phyloP scores from a whole-genome alignment of 2,797 vertebrate species.

The Pristis pectinata region DNA sequence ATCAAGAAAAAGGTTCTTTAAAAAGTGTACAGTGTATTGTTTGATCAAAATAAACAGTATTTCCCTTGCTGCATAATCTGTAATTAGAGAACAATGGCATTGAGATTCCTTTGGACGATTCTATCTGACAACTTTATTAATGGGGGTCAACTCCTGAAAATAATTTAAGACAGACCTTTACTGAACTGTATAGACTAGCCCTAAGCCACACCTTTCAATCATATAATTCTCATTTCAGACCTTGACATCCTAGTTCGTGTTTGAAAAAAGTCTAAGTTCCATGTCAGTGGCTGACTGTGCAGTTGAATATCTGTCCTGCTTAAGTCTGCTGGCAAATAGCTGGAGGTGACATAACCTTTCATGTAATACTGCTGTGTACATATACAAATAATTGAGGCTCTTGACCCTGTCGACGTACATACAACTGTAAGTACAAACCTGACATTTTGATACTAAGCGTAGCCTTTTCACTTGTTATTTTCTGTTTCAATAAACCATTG shows the following conservation, averaged over 20 bases:
- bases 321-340: slow-evolving; percentile 88
- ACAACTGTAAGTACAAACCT: slow-evolving; percentile 98
- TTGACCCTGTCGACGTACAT: slow-evolving; percentile 93
- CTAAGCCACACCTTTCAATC: slow-evolving; percentile 66
- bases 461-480: slow-evolving; percentile 89
- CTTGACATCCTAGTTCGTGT: slow-evolving; percentile 63
- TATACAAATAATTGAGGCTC: slow-evolving; percentile 99
- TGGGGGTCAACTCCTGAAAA: slow-evolving; percentile 42
- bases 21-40: background rate
- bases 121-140: slow-evolving; percentile 30
- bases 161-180: slow-evolving; percentile 51
- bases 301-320: slow-evolving; percentile 74
- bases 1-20: background rate
- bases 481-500: slow-evolving; percentile 99
- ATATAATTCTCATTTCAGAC: slow-evolving; percentile 64
- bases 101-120: slow-evolving; percentile 31
- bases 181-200: slow-evolving; percentile 50
- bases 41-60: background rate
- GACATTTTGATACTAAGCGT: slow-evolving; percentile 98
- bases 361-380: slow-evolving; percentile 81
- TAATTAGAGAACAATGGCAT: background rate
- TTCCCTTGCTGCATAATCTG: background rate
- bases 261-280: slow-evolving; percentile 66
- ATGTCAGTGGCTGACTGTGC: slow-evolving; percentile 69
- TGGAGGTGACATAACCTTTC: slow-evolving; percentile 96